These are phyloP conservation scores for Podarcis raffonei DNA, from an alignment of 2,113 vertebrate genomes.

Conservation along the genomic window DNA sequence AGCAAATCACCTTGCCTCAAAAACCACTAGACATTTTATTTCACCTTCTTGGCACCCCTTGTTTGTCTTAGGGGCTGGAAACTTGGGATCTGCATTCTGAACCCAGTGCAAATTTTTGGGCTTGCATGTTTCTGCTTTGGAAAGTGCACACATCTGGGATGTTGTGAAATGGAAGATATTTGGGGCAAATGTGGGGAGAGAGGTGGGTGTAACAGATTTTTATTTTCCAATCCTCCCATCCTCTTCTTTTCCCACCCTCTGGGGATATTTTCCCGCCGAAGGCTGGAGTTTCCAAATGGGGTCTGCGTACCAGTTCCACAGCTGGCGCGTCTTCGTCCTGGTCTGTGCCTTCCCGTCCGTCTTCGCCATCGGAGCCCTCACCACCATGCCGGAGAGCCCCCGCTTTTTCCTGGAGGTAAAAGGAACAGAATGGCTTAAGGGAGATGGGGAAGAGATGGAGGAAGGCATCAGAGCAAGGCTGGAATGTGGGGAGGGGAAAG, in stretches of 20 bases:
- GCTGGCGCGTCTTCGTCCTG: conserved; percentile 97
- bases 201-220: neutral
- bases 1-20: neutral
- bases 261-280: no score
- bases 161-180: neutral
- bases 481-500: neutral
- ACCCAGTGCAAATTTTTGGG: neutral
- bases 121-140: neutral
- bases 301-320: conserved; percentile 98
- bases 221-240: accelerated
- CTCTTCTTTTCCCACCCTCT: no score
- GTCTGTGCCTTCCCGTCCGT: conserved; percentile 97
- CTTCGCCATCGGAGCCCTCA: conserved; percentile 93
- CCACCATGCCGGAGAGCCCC: conserved; percentile 96
- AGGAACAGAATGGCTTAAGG: neutral
- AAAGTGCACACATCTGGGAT: no score
- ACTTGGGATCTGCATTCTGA: neutral
- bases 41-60: neutral
- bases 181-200: no score
- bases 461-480: neutral
- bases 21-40: neutral
- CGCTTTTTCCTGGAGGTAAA: conserved; percentile 95
- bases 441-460: neutral
- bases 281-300: conserved; percentile 99
- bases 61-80: accelerated